phyloP scores from a whole-genome alignment of 2,888 invertebrate species.

The Parthenolecanium corni region DNA sequence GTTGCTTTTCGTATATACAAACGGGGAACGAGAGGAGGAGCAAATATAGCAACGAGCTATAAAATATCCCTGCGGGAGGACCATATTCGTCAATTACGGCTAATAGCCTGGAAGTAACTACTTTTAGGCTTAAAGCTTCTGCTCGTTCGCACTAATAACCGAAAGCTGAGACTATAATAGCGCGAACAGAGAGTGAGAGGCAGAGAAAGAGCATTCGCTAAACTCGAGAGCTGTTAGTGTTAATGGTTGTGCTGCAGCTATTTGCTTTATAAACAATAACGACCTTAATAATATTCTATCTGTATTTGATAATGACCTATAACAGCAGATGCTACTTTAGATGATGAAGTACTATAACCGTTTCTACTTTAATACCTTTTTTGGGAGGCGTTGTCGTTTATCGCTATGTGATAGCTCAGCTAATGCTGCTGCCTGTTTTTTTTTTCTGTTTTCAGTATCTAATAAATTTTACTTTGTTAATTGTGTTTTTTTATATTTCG shows the following conservation, averaged over 20 bases:
- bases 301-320: conserved; percentile 19
- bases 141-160: conserved; percentile 18
- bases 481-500: too few species aligned
- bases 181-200: background rate
- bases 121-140: conserved; percentile 21
- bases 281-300: conserved; percentile 23
- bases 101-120: conserved; percentile 25
- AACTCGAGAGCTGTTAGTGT: conserved; percentile 7
- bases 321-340: conserved; percentile 23
- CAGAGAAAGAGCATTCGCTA: background rate
- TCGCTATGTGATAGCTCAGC: background rate
- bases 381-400: background rate
- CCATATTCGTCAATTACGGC: conserved; percentile 23
- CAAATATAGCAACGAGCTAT: background rate
- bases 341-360: background rate
- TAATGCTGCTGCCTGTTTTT: too few species aligned
- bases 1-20: too few species aligned
- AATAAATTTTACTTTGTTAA: too few species aligned
- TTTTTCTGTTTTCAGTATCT: too few species aligned
- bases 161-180: background rate
- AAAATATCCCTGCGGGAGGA: conserved; percentile 25
- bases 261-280: conserved; percentile 17
- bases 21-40: too few species aligned
- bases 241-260: conserved; percentile 11
- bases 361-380: background rate